phyloP scores from a whole-genome alignment of 1,140 invertebrate genomes.

The Cataglyphis hispanica region DNA sequence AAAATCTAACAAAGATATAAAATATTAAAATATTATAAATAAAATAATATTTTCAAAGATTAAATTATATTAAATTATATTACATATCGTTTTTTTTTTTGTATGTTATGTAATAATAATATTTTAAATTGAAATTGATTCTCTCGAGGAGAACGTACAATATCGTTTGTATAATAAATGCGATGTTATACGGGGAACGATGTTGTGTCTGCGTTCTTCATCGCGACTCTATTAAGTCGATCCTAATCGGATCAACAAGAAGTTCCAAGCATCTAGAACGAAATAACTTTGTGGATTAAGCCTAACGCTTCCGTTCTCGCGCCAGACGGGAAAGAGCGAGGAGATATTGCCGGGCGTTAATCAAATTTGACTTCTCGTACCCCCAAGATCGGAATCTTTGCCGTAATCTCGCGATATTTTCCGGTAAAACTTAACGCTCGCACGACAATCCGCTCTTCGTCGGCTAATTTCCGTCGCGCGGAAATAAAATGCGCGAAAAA shows the following conservation, averaged over 20 bases:
- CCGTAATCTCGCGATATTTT: conserved; percentile 38
- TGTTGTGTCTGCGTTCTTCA: not conserved
- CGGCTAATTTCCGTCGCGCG: conserved; percentile 19
- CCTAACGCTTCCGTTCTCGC: conserved; percentile 56
- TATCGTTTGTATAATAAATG: not conserved
- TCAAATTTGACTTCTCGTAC: conserved; percentile 60
- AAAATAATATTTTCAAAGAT: not conserved
- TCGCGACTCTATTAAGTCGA: conserved; percentile 56
- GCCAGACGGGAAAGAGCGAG: conserved; percentile 17
- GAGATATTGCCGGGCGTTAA: conserved; percentile 53
- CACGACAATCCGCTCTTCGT: not conserved
- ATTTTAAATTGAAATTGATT: not conserved
- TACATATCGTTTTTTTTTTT: no score
- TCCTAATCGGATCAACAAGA: conserved; percentile 59
- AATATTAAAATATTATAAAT: not conserved
- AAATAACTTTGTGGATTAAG: conserved; percentile 64
- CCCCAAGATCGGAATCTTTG: conserved; percentile 22
- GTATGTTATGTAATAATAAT: not conserved
- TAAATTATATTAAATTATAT: no score
- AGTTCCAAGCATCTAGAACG: conserved; percentile 53
- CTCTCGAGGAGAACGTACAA: not conserved
- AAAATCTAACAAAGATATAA: not conserved
- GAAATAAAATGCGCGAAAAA: conserved; percentile 11
- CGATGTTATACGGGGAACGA: conserved; percentile 10
- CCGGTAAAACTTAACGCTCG: conserved; percentile 13